These are phyloP conservation scores for Xestoiulus laeticollis DNA, from an alignment of 2,888 invertebrate genomes.

Conservation along the genomic window DNA sequence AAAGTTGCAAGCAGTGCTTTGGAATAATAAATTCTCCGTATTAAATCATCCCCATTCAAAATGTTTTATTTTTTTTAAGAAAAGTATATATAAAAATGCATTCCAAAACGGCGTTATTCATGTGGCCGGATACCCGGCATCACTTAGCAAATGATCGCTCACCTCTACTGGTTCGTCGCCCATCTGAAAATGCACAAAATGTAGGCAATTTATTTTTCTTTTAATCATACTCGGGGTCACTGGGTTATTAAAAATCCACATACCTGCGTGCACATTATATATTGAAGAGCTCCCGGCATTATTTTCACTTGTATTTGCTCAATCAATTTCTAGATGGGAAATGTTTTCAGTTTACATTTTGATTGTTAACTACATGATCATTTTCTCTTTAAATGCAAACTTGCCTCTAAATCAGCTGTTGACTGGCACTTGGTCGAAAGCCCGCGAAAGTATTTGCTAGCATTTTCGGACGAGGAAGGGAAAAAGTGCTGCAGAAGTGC, in stretches of 20 bases:
- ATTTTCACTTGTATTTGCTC: conserved; percentile 61
- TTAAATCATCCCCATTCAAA: too few species aligned
- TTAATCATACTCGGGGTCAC: background rate
- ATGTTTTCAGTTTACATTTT: background rate
- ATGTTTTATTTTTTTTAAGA: too few species aligned
- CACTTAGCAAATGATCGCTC: conserved; percentile 41
- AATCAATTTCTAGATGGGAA: background rate
- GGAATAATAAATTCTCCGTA: too few species aligned
- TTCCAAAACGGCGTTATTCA: background rate
- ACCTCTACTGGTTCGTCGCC: conserved; percentile 40
- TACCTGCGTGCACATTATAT: conserved; percentile 83
- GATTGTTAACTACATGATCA: background rate
- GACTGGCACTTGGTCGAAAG: background rate
- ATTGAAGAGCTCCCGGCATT: conserved; percentile 74
- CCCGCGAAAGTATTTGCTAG: background rate
- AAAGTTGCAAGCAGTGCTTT: too few species aligned
- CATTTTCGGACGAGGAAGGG: conserved; percentile 67
- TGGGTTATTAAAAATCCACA: conserved; percentile 66
- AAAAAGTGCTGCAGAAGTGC: conserved; percentile 77
- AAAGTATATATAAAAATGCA: too few species aligned
- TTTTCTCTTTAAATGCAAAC: background rate
- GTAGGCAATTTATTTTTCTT: background rate
- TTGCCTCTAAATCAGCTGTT: conserved; percentile 24
- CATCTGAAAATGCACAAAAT: conserved; percentile 45
- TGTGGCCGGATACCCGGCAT: conserved; percentile 14